A percentile compares a stretch with the other conserved stretches of the same genome.
phyloP scores from a whole-genome alignment of 1,140 invertebrate species.

The Temnothorax longispinosus region DNA sequence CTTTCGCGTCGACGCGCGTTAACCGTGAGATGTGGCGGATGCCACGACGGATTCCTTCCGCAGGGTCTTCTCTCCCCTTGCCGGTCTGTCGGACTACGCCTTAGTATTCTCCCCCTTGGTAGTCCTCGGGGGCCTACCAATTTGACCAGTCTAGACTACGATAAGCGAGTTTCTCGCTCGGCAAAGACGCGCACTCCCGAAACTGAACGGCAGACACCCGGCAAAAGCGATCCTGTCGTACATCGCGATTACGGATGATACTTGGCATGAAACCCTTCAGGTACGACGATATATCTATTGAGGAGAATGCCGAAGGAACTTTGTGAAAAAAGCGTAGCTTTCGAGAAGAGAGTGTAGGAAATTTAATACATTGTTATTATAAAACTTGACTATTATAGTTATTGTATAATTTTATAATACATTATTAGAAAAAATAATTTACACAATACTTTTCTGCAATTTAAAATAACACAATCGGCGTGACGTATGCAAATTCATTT shows the following conservation, averaged over 20 bases:
- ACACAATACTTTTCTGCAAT: background rate
- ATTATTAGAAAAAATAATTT: background rate
- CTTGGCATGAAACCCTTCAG: constrained; percentile 11
- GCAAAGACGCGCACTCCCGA: background rate
- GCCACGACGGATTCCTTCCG: constrained; percentile 56
- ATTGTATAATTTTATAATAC: background rate
- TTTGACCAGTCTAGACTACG: constrained; percentile 43
- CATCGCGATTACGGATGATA: constrained; percentile 19
- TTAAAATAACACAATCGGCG: background rate
- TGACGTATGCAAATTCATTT: background rate
- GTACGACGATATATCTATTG: background rate
- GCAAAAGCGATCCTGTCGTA: constrained; percentile 20
- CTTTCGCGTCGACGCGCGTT: constrained; percentile 56
- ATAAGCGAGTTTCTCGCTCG: constrained; percentile 31
- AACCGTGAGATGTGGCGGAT: constrained; percentile 46
- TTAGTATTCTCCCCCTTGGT: background rate
- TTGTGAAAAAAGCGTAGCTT: background rate
- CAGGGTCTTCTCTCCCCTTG: background rate
- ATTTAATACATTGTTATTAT: background rate
- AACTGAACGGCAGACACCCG: constrained; percentile 26
- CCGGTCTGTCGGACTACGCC: background rate
- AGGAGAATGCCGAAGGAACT: background rate
- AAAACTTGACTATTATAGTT: background rate
- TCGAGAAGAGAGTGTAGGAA: background rate
- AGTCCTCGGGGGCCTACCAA: constrained; percentile 39